Conservation (phyloP, 2,113 vertebrate genomes). For the Neolamprologus tretocephalus region DNA sequence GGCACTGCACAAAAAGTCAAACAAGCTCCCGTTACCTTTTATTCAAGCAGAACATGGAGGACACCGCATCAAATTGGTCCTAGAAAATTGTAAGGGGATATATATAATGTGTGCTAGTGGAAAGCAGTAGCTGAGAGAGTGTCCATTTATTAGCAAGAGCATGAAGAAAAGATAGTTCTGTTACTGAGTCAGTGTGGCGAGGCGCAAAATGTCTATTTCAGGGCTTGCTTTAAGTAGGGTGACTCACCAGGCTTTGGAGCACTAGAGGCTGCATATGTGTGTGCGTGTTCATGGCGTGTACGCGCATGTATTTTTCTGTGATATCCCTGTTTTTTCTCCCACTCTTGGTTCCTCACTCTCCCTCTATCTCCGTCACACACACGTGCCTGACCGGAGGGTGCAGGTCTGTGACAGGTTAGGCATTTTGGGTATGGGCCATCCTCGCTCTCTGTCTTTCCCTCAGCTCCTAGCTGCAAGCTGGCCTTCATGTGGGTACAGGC, state of each 20-base stretch:
- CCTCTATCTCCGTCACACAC: constrained; percentile 34
- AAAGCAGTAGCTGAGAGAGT: constrained; percentile 36
- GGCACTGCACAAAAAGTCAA: constrained; percentile 49
- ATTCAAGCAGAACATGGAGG: constrained; percentile 45
- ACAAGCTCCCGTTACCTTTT: constrained; percentile 57
- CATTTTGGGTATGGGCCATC: constrained; percentile 63
- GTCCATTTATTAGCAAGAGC: constrained; percentile 47
- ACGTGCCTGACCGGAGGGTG: constrained; percentile 49
- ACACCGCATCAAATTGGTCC: constrained; percentile 40
- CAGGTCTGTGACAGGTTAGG: constrained; percentile 63
- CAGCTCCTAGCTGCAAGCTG: constrained; percentile 48
- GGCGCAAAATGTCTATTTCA: constrained; percentile 70
- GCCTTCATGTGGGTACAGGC: constrained; percentile 37
- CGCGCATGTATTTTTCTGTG: constrained; percentile 18
- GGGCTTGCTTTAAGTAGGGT: constrained; percentile 63
- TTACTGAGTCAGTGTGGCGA: constrained; percentile 61
- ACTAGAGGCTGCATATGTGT: constrained; percentile 39
- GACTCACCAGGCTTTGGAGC: constrained; percentile 63
- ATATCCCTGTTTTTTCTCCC: background rate
- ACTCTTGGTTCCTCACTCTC: background rate
- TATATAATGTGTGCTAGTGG: constrained; percentile 23
- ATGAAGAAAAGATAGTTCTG: constrained; percentile 55
- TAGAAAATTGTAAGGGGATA: constrained; percentile 37
- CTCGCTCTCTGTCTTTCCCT: constrained; percentile 46
- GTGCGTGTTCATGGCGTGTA: background rate